phyloP scores from a whole-genome alignment of 2,888 invertebrate genomes.

The Gymnosoma rotundatum region DNA sequence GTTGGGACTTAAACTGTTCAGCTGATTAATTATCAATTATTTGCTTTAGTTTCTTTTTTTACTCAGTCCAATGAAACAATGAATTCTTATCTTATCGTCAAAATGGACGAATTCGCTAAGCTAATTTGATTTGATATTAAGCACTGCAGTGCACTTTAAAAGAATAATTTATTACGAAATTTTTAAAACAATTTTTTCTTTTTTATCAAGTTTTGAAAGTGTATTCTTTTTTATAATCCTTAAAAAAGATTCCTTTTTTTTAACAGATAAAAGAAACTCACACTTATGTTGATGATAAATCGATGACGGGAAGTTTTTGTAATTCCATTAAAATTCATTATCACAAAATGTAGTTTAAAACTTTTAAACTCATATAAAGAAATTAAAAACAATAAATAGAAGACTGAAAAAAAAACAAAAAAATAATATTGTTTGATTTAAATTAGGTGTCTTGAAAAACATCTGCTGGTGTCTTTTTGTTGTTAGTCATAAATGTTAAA shows the following conservation, averaged over 20 bases:
- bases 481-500: slow-evolving; percentile 47
- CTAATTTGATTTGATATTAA: no score
- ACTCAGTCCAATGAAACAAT: no score
- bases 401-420: slow-evolving; percentile 8
- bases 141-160: no score
- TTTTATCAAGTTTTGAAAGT: no score
- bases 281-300: slow-evolving; percentile 38
- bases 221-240: slow-evolving; percentile 16
- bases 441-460: slow-evolving; percentile 57
- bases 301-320: slow-evolving; percentile 24
- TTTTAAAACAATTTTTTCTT: no score
- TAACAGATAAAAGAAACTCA: slow-evolving; percentile 28
- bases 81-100: no score
- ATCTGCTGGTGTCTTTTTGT: slow-evolving; percentile 44
- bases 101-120: no score
- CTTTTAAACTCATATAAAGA: slow-evolving; percentile 7
- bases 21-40: no score
- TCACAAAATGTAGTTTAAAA: slow-evolving; percentile 38
- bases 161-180: no score
- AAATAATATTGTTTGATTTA: slow-evolving; percentile 26
- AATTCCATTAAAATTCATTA: slow-evolving; percentile 38
- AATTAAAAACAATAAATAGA: slow-evolving; percentile 17
- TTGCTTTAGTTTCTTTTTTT: no score
- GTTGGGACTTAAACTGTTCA: no score
- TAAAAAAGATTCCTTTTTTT: slow-evolving; percentile 20